These are phyloP conservation scores for Lasioglossum zephyrum DNA, from an alignment of 2,888 invertebrate species.

Conservation along the genomic window DNA sequence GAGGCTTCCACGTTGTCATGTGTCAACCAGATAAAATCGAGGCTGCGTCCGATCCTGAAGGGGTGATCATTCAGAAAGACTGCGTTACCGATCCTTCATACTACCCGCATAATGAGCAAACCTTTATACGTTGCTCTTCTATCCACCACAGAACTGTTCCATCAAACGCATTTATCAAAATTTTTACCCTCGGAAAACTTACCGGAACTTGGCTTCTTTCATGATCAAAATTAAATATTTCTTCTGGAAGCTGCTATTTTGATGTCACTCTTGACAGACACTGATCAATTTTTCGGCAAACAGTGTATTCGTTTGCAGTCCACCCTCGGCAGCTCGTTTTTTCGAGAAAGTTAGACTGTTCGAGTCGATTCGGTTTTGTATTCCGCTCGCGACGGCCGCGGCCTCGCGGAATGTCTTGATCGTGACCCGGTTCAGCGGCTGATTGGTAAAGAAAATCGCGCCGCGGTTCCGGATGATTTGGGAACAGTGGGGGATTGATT, in stretches of 20 bases:
- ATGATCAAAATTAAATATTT: neutral
- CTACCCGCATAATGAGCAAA: neutral
- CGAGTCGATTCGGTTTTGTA: constrained; percentile 7
- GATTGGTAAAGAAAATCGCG: constrained; percentile 16
- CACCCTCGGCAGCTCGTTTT: neutral
- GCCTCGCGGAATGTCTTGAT: constrained; percentile 12
- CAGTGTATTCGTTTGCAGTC: neutral
- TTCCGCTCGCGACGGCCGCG: constrained; percentile 3
- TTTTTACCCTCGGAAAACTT: neutral
- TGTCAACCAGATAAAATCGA: constrained; percentile 19
- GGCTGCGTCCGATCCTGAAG: constrained; percentile 2
- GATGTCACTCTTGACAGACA: neutral
- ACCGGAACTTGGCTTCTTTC: neutral
- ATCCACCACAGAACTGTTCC: neutral
- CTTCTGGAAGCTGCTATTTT: neutral
- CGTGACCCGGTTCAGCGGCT: constrained; percentile 6
- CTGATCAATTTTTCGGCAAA: neutral
- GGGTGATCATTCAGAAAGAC: neutral
- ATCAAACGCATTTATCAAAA: neutral
- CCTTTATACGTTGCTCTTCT: neutral
- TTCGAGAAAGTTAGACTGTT: neutral
- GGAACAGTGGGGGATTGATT: neutral
- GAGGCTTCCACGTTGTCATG: constrained; percentile 9
- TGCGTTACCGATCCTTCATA: neutral
- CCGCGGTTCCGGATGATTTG: constrained; percentile 19